phyloP scores from a whole-genome alignment of 2,888 invertebrate species.

The Campopleginae sp. region DNA sequence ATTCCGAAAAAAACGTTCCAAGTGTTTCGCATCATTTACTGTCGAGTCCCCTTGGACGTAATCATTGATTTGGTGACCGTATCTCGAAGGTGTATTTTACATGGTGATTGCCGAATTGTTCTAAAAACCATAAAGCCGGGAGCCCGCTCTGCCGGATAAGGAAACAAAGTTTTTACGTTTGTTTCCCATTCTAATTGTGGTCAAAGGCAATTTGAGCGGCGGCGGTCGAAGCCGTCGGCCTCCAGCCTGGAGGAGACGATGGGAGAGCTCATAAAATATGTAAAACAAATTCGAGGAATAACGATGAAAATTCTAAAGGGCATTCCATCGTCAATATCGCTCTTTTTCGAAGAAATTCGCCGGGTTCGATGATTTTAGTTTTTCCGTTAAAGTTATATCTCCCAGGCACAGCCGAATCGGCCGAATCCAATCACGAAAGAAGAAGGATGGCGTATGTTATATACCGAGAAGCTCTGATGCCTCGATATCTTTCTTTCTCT shows the following conservation, averaged over 20 bases:
- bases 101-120: too few species aligned
- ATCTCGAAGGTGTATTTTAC: too few species aligned
- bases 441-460: constrained; percentile 47
- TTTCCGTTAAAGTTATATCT: constrained; percentile 55
- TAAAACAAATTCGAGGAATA: constrained; percentile 17
- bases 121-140: too few species aligned
- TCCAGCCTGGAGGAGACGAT: too few species aligned
- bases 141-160: too few species aligned
- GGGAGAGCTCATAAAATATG: too few species aligned
- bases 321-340: background rate
- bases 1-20: too few species aligned
- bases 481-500: constrained; percentile 21
- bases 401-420: constrained; percentile 39
- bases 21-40: too few species aligned
- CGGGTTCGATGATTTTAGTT: constrained; percentile 27
- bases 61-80: too few species aligned
- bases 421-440: constrained; percentile 54
- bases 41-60: too few species aligned
- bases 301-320: constrained; percentile 19
- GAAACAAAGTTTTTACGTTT: background rate
- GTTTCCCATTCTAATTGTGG: background rate
- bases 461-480: constrained; percentile 15
- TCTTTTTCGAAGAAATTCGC: background rate
- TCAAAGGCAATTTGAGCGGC: background rate
- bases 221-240: background rate